A percentile compares a stretch with the other conserved stretches of the same genome.
phyloP scores from a whole-genome alignment of 2,113 vertebrate genomes.

The Pipa parva region DNA sequence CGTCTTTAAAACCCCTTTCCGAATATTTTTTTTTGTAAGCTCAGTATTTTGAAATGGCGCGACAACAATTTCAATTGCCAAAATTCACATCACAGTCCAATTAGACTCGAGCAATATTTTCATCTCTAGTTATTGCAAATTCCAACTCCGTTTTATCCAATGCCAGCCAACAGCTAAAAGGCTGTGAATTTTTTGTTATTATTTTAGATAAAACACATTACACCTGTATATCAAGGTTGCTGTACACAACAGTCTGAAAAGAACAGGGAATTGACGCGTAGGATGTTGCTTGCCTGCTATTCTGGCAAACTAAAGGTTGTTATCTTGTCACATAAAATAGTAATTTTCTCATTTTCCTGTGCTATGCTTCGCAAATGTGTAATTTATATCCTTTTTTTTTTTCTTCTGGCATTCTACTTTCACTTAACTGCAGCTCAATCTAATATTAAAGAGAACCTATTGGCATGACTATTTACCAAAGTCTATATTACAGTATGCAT shows the following conservation, averaged over 20 bases:
- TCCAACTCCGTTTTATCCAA: too few species aligned
- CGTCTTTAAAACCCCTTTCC: too few species aligned
- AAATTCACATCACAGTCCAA: too few species aligned
- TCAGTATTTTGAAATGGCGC: too few species aligned
- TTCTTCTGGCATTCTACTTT: constrained; percentile 52
- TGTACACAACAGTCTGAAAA: neutral
- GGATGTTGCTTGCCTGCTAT: neutral
- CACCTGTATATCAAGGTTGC: neutral
- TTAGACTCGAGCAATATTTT: too few species aligned
- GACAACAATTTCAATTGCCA: too few species aligned
- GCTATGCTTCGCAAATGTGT: constrained; percentile 50
- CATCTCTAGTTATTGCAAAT: too few species aligned
- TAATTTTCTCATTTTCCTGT: constrained; percentile 65
- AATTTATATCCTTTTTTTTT: constrained; percentile 56
- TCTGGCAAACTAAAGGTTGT: constrained; percentile 61
- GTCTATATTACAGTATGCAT: constrained; percentile 55
- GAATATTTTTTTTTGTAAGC: too few species aligned
- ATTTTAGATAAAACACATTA: neutral
- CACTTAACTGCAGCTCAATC: constrained; percentile 58
- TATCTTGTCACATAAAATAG: constrained; percentile 58
- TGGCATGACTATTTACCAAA: constrained; percentile 56
- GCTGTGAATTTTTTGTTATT: too few species aligned
- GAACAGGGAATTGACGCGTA: neutral
- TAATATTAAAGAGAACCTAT: constrained; percentile 57
- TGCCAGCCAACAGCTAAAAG: too few species aligned